Evolutionary conservation across 2,113 vertebrate species (phyloP).

Genomic region (Daubentonia madagascariensis): DNA sequence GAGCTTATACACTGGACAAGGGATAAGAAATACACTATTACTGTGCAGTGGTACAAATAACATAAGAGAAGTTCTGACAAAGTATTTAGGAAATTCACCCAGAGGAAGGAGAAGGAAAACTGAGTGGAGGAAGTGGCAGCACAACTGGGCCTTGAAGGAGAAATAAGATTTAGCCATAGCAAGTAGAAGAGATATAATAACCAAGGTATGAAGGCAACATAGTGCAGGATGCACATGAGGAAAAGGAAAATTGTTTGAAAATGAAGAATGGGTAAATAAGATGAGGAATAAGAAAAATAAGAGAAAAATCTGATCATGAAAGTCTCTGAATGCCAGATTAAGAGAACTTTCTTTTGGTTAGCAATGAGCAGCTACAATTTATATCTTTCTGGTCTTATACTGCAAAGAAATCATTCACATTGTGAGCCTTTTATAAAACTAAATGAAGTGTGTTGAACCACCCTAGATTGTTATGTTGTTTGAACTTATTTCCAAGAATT

Average conservation of each 20-base stretch:
- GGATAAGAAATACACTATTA: neutral
- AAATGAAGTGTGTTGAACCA: neutral
- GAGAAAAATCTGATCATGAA: neutral
- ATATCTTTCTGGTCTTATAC: neutral
- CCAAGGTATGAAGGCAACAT: neutral
- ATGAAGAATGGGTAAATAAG: neutral
- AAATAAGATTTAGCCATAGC: neutral
- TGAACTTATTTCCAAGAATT: neutral
- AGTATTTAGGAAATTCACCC: neutral
- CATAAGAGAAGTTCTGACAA: neutral
- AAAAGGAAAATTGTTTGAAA: neutral
- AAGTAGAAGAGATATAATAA: neutral
- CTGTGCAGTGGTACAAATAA: neutral
- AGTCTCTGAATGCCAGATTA: neutral
- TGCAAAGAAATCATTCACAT: neutral
- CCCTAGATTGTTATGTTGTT: neutral
- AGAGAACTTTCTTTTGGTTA: neutral
- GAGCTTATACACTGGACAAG: neutral
- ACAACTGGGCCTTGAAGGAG: neutral
- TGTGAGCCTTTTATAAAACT: slow-evolving; percentile 19
- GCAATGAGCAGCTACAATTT: neutral
- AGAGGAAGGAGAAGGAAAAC: neutral
- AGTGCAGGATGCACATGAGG: neutral
- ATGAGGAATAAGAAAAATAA: neutral
- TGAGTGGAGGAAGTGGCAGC: neutral